Percentiles rank a stretch among this genome's conserved stretches.
phyloP scores from a whole-genome alignment of 2,888 invertebrate species.

The Trimorus sp. region DNA sequence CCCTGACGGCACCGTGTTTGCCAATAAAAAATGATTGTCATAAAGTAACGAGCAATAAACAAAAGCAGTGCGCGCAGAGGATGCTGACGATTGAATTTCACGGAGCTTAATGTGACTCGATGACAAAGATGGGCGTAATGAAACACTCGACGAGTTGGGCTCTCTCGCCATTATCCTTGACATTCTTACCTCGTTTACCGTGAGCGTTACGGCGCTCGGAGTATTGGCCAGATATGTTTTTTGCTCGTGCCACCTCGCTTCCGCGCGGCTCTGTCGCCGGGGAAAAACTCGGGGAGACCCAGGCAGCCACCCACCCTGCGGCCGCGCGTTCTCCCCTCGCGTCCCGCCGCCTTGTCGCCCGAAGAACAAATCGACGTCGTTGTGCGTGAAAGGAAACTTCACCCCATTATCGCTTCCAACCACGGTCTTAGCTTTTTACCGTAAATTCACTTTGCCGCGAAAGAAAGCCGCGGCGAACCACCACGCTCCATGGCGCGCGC shows the following conservation, averaged over 20 bases:
- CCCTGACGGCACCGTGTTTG: constrained; percentile 6
- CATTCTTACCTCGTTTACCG: constrained; percentile 67
- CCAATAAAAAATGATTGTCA: constrained; percentile 48
- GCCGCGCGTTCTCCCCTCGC: background rate
- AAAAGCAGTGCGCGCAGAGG: constrained; percentile 42
- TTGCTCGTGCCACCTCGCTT: constrained; percentile 14
- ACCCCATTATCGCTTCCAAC: constrained; percentile 66
- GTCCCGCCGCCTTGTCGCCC: constrained; percentile 46
- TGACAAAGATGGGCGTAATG: constrained; percentile 68
- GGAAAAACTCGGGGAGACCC: constrained; percentile 44
- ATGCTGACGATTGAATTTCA: constrained; percentile 68
- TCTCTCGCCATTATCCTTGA: constrained; percentile 69
- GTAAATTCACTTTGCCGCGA: constrained; percentile 66
- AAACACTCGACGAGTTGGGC: constrained; percentile 67
- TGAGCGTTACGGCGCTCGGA: constrained; percentile 50
- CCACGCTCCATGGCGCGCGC: constrained; percentile 60
- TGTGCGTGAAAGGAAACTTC: constrained; percentile 67
- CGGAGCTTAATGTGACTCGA: constrained; percentile 64
- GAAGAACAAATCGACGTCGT: constrained; percentile 67
- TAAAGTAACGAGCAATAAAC: constrained; percentile 41
- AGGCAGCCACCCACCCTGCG: constrained; percentile 1
- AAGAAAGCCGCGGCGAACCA: constrained; percentile 64
- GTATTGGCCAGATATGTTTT: constrained; percentile 66
- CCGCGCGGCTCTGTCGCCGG: constrained; percentile 27
- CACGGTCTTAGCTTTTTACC: constrained; percentile 64